Conservation (phyloP, 2,113 vertebrate species). For the Crocuta crocuta region DNA sequence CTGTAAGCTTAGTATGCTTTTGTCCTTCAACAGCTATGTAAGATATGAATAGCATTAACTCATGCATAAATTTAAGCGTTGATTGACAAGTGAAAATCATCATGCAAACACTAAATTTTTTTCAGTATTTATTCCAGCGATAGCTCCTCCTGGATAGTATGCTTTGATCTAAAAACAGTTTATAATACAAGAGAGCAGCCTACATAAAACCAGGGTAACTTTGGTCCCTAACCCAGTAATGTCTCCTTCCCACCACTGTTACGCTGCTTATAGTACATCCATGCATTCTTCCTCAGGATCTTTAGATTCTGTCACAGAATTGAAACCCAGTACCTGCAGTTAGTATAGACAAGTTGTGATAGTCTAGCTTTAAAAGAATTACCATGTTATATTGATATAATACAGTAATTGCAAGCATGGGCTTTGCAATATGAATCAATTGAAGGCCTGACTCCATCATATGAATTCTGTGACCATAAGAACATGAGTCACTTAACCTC, state of each 20-base stretch:
- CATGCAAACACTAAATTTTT: background rate
- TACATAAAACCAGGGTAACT: background rate
- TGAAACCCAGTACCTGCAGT: background rate
- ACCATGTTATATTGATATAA: background rate
- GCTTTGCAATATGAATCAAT: background rate
- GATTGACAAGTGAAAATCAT: background rate
- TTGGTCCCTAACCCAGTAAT: background rate
- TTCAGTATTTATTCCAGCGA: background rate
- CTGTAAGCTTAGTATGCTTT: background rate
- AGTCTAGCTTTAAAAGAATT: background rate
- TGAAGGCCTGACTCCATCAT: background rate
- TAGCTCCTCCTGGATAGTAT: background rate
- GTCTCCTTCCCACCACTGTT: background rate
- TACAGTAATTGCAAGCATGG: background rate
- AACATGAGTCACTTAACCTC: background rate
- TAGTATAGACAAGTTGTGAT: background rate
- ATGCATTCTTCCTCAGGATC: background rate
- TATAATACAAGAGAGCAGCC: background rate
- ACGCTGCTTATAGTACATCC: background rate
- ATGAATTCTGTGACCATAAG: background rate
- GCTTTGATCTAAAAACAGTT: background rate
- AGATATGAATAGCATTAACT: slow-evolving; percentile 4
- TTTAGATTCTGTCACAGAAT: background rate
- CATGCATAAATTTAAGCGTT: background rate
- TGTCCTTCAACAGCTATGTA: background rate